Evolutionary conservation across 2,113 vertebrate genomes (phyloP), one percentile per base, ranked within the genome.

Genomic region (Bujurquina vittata): DNA sequence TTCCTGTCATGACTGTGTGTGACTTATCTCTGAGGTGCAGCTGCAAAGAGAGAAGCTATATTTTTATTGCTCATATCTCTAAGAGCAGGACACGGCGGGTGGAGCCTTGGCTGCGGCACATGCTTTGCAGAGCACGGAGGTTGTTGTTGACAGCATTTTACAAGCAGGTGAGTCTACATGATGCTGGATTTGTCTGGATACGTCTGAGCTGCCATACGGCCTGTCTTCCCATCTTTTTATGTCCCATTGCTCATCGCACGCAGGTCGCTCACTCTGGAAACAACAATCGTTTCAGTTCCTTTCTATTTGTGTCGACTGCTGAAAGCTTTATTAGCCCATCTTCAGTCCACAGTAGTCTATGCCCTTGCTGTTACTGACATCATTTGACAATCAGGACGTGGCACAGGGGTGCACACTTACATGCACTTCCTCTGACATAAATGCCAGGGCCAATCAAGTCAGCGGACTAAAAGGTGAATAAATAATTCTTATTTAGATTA

Each of bases 11-110:
- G 3, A 62, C 57, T 80, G 87, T 80, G 67, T 79, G 76, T 1
- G 67, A 86, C 85, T 94, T 94, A 94, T 94, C 89, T 91, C 85
- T 0, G 10, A 52, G 69, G 81, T 80, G 79, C 93, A 95, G 92
- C 93, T 91, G 91, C 78, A 82, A 81, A n/a, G 60, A 63, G 69
- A 65, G 57, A 74, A 57, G 84, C 91, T 90, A 86, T 91, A 94
- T 94, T 93, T 86, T 78, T 87, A 85, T 87, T 92, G 65, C 75
- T 75, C 83, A 31, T 90, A 93, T 93, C 88, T 81, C 77, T 22
- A 63, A 79, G 88, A 85, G 88, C 87, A 23, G 65, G 82, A 85
- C 84, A 63, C 22, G 81, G 85, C 80, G 67, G 79, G 79, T 90
- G 81, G 79, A 79, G 75, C 79, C 62, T 43, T 7, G 49, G 61